Conservation (phyloP, 2,888 invertebrate species). For the Cotesia congregata region DNA sequence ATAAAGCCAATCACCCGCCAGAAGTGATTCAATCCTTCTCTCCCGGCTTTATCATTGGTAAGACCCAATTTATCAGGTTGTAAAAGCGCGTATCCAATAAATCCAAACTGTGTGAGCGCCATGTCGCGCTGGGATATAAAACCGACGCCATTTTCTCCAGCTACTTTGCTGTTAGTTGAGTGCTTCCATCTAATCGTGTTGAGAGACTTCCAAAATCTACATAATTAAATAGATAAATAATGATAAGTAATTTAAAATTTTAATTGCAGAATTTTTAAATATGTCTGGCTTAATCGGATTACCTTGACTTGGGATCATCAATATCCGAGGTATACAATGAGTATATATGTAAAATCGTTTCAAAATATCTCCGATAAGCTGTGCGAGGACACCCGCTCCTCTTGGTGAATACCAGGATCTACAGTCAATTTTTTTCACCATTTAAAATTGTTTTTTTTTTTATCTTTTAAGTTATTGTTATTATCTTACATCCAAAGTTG, state of each 20-base stretch:
- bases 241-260: neutral
- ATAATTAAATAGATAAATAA: neutral
- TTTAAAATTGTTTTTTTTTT: neutral
- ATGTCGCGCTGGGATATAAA: slow-evolving; percentile 84
- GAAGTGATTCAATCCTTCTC: slow-evolving; percentile 82
- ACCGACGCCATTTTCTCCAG: slow-evolving; percentile 67
- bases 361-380: slow-evolving; percentile 82
- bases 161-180: slow-evolving; percentile 72
- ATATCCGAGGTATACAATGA: slow-evolving; percentile 80
- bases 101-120: slow-evolving; percentile 87
- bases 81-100: slow-evolving; percentile 80
- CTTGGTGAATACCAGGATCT: slow-evolving; percentile 76
- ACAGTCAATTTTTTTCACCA: neutral
- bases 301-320: slow-evolving; percentile 53
- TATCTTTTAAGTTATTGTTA: neutral
- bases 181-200: slow-evolving; percentile 77
- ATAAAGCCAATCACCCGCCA: slow-evolving; percentile 86
- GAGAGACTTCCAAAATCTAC: slow-evolving; percentile 78
- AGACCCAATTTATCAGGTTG: slow-evolving; percentile 77
- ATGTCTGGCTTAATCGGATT: neutral
- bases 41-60: slow-evolving; percentile 72
- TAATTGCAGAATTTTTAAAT: neutral
- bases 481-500: slow-evolving; percentile 75
- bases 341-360: slow-evolving; percentile 81
- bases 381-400: slow-evolving; percentile 75